Percentiles rank a stretch among this genome's conserved stretches.
phyloP scores from a whole-genome alignment of 2,888 invertebrate species.

The Calliscelio sp. region DNA sequence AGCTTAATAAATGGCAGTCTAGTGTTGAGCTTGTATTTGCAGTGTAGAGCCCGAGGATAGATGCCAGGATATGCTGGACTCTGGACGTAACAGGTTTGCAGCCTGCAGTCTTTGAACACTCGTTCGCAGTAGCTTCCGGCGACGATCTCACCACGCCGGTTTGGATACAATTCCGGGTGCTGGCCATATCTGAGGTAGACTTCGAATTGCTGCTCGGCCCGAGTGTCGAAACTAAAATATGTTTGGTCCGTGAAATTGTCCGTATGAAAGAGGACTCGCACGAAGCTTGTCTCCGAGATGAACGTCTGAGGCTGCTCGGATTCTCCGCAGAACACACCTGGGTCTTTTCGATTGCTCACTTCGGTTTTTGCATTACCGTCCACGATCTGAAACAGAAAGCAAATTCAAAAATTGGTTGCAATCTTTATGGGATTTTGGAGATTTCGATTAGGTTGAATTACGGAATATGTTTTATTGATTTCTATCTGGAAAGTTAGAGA shows the following conservation, averaged over 20 bases:
- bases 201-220: conserved; percentile 96
- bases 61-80: conserved; percentile 97
- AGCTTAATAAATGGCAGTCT: conserved; percentile 95
- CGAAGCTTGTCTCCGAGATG: conserved; percentile 97
- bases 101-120: conserved; percentile 94
- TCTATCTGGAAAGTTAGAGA: too few relatives aligned
- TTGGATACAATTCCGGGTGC: conserved; percentile 96
- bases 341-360: conserved; percentile 94
- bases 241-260: conserved; percentile 98
- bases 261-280: conserved; percentile 95
- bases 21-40: conserved; percentile 96
- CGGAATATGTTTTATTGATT: too few relatives aligned
- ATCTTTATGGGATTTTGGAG: too few relatives aligned
- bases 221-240: conserved; percentile 94
- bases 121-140: conserved; percentile 96
- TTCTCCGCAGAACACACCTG: conserved; percentile 97
- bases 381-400: conserved; percentile 90
- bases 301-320: conserved; percentile 97
- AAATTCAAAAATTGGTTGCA: too few relatives aligned
- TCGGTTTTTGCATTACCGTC: conserved; percentile 96
- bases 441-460: too few relatives aligned
- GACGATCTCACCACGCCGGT: conserved; percentile 94
- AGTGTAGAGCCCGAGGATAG: conserved; percentile 95
- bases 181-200: conserved; percentile 97
- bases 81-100: conserved; percentile 97